Evolutionary conservation across 1,140 invertebrate genomes (phyloP).

Genomic region (Branchinecta lynchi): DNA sequence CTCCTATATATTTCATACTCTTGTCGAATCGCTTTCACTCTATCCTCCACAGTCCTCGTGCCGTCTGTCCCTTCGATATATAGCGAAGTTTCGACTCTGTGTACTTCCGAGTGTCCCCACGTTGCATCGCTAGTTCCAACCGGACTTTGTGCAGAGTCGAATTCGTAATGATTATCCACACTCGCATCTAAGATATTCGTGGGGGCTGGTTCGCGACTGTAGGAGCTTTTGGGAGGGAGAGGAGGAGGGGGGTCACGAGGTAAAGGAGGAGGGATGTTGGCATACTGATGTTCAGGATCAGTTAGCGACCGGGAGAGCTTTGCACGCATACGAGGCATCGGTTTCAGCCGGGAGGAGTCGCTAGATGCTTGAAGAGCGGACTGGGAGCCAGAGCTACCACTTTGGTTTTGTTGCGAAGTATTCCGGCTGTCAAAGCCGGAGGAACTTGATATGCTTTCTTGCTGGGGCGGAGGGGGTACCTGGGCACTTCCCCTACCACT

Average conservation of each 20-base stretch:
- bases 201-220: constrained; percentile 33
- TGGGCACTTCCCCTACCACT: constrained; percentile 28
- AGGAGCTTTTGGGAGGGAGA: constrained; percentile 26
- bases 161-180: constrained; percentile 89
- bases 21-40: constrained; percentile 13
- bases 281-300: constrained; percentile 31
- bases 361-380: constrained; percentile 19
- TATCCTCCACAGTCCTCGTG: constrained; percentile 25
- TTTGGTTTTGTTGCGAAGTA: constrained; percentile 63
- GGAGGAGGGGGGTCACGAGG: constrained; percentile 31
- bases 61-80: constrained; percentile 28
- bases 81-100: neutral
- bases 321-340: constrained; percentile 38
- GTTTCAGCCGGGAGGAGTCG: constrained; percentile 13
- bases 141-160: constrained; percentile 42
- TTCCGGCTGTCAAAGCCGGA: constrained; percentile 82
- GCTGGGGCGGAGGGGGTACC: constrained; percentile 30
- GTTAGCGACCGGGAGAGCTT: constrained; percentile 40
- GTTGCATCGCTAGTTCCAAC: constrained; percentile 5
- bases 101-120: constrained; percentile 25
- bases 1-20: constrained; percentile 8
- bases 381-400: constrained; percentile 31
- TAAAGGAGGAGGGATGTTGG: constrained; percentile 27
- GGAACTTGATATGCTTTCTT: constrained; percentile 63
- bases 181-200: constrained; percentile 47